Conservation (phyloP, 2,888 invertebrate species). For the Melieria omissa region DNA sequence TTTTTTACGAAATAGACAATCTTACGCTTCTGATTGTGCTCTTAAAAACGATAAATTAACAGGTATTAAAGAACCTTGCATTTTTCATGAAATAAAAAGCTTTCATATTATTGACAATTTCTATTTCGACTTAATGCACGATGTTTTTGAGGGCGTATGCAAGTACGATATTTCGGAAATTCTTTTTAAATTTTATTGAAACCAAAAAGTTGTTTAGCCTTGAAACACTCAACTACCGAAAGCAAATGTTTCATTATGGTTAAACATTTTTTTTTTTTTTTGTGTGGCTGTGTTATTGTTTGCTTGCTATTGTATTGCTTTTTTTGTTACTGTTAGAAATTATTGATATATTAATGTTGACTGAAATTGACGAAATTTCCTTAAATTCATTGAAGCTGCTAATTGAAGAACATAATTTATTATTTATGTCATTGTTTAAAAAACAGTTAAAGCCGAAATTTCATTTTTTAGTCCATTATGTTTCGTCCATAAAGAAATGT, state of each 20-base stretch:
- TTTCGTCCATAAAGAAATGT: conserved; percentile 26
- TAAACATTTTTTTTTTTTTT: too few species aligned
- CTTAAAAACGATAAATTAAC: too few species aligned
- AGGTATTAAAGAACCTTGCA: conserved; percentile 40
- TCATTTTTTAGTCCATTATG: conserved; percentile 30
- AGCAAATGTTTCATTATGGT: conserved; percentile 44
- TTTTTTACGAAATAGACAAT: conserved; percentile 37
- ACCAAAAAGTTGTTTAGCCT: conserved; percentile 37
- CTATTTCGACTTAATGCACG: conserved; percentile 49
- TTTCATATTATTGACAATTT: conserved; percentile 47
- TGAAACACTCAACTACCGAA: conserved; percentile 42
- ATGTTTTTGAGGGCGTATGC: conserved; percentile 47
- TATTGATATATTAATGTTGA: conserved; percentile 37
- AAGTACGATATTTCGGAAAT: conserved; percentile 45
- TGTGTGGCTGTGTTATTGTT: too few species aligned
- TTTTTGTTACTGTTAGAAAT: conserved; percentile 39
- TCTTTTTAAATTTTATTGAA: conserved; percentile 39
- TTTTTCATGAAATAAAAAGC: conserved; percentile 35
- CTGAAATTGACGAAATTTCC: conserved; percentile 7
- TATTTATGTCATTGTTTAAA: conserved; percentile 13
- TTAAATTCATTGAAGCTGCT: conserved; percentile 14
- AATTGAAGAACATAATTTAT: conserved; percentile 21
- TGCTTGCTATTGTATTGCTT: too few species aligned
- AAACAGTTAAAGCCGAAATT: conserved; percentile 24
- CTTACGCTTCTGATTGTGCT: conserved; percentile 36